These are phyloP conservation scores for Caenorhabditis uteleia DNA, from an alignment of 2,888 invertebrate species.

Conservation along the genomic window DNA sequence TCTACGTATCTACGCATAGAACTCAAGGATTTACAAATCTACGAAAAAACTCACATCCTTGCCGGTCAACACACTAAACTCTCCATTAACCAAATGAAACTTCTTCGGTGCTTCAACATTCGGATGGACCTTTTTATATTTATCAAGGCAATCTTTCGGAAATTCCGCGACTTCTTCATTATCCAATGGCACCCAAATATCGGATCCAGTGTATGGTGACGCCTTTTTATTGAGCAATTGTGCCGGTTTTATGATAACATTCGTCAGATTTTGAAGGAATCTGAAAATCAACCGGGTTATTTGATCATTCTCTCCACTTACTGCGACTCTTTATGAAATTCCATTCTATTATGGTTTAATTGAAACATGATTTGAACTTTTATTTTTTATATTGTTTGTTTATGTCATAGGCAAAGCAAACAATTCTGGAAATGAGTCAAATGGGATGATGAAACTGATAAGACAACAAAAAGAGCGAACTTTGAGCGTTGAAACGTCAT, in stretches of 20 bases:
- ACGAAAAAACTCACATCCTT: background rate
- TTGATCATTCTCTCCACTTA: background rate
- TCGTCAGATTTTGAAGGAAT: conserved; percentile 28
- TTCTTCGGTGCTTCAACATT: conserved; percentile 32
- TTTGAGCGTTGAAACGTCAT: too few relatives aligned
- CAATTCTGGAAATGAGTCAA: too few relatives aligned
- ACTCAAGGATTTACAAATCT: background rate
- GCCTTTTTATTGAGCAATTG: conserved; percentile 1
- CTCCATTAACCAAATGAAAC: conserved; percentile 30
- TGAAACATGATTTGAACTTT: background rate
- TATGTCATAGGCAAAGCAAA: too few relatives aligned
- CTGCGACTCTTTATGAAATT: background rate
- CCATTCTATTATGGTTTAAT: background rate
- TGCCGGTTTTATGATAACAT: conserved; percentile 22
- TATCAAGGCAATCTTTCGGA: conserved; percentile 18
- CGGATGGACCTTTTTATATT: conserved; percentile 46
- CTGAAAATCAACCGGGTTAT: conserved; percentile 15
- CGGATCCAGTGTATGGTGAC: conserved; percentile 10
- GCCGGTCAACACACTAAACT: conserved; percentile 30
- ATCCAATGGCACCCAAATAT: conserved; percentile 41
- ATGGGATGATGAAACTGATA: too few relatives aligned
- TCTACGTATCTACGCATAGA: too few relatives aligned
- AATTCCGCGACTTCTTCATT: conserved; percentile 39
- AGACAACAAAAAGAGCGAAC: too few relatives aligned
- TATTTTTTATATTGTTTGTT: too few relatives aligned